Conservation (phyloP, 2,113 vertebrate species). For the Oenanthe oenanthe region DNA sequence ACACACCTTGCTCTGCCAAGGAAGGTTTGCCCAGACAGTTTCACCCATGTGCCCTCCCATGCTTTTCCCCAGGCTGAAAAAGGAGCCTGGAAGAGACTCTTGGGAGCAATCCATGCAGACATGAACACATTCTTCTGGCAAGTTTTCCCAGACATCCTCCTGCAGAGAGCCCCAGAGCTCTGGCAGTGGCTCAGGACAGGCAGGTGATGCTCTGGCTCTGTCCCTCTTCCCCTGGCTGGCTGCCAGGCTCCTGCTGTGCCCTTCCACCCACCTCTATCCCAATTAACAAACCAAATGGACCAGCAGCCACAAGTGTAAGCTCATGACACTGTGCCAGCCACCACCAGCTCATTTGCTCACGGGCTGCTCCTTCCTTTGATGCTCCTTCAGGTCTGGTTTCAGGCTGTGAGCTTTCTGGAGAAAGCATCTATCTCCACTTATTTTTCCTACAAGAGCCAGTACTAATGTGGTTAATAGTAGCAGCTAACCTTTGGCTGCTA, state of each 20-base stretch:
- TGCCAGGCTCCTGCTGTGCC: slow-evolving; percentile 41
- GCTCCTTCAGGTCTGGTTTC: not conserved
- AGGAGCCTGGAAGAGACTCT: not conserved
- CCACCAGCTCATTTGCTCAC: not conserved
- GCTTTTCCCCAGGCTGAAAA: not conserved
- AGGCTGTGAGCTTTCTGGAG: not conserved
- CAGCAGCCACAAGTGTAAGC: not conserved
- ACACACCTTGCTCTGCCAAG: not conserved
- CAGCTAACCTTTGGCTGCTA: slow-evolving; percentile 6
- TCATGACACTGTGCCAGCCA: not conserved
- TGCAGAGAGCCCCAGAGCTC: not conserved
- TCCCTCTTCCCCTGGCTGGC: not conserved
- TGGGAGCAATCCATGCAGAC: not conserved
- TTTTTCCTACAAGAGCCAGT: not conserved
- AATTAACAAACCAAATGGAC: slow-evolving; percentile 40
- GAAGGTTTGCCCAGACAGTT: not conserved
- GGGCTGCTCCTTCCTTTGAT: not conserved
- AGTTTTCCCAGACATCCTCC: not conserved
- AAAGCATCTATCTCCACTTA: not conserved
- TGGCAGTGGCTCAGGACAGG: not conserved
- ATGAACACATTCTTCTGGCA: not conserved
- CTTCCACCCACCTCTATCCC: not conserved
- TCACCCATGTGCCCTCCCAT: not conserved
- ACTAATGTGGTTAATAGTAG: slow-evolving; percentile 8
- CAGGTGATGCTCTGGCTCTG: not conserved